Conservation (phyloP, 2,888 invertebrate genomes). For the Athalia circularis region DNA sequence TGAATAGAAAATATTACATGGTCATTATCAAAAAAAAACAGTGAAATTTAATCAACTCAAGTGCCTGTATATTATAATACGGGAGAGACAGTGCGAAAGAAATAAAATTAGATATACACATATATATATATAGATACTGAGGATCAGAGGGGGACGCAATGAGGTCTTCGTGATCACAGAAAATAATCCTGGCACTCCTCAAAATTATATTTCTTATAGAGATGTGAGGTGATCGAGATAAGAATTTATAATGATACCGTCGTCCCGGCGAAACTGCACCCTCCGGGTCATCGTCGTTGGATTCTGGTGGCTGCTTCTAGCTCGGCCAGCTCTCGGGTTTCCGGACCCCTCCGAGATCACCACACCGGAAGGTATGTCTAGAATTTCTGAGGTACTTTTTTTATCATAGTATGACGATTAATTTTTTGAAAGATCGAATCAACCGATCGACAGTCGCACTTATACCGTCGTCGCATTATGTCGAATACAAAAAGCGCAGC, state of each 20-base stretch:
- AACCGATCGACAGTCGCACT: too few relatives aligned
- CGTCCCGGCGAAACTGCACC: slow-evolving; percentile 48
- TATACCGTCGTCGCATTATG: too few relatives aligned
- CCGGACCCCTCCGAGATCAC: slow-evolving; percentile 66
- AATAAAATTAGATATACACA: not conserved
- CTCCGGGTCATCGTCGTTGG: slow-evolving; percentile 59
- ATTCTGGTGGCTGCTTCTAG: slow-evolving; percentile 60
- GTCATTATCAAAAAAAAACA: too few relatives aligned
- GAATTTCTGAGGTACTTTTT: not conserved
- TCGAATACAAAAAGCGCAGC: too few relatives aligned
- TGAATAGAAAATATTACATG: too few relatives aligned
- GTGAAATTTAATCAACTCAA: too few relatives aligned
- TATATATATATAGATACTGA: not conserved
- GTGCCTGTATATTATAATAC: not conserved
- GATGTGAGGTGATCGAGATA: slow-evolving; percentile 40
- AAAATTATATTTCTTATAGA: slow-evolving; percentile 20
- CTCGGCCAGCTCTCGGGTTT: slow-evolving; percentile 61
- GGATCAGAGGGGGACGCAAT: not conserved
- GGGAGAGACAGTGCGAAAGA: not conserved
- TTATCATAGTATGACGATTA: not conserved
- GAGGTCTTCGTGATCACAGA: slow-evolving; percentile 19
- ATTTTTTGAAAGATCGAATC: too few relatives aligned
- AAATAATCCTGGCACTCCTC: not conserved
- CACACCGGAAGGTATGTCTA: slow-evolving; percentile 61
- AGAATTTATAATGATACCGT: slow-evolving; percentile 54